Base-by-base conservation (phyloP, 2,113 vertebrate genomes). In the Vicugna pacos region DNA sequence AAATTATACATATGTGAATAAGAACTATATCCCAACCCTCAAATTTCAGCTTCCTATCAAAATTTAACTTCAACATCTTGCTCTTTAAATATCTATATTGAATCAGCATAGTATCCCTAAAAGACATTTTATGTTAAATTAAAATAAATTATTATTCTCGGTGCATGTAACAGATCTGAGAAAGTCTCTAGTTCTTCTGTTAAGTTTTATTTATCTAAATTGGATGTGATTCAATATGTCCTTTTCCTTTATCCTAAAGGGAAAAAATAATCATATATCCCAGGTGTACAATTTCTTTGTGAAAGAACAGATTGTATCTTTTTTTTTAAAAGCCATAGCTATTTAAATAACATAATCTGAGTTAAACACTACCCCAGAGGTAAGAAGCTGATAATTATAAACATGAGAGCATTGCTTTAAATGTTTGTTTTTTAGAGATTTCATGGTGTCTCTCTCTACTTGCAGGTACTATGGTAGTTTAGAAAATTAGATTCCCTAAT, bases 271-370 rank as follows among this genome's bases (percentile, higher is more conserved):
- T 89, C 80, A 96, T 94, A 32, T 88, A 80, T 97, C 94, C 89
- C 91, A 64, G 28, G 94, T 72, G 86, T 73, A 95, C 84, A 96
- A 73, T 95, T 96, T 94, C 93, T 94, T 89, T 89, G 77, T 28
- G 4, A 98, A 85, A 83, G 83, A 98, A 95, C 3, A 97, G 77
- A 97, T 96, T 96, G 93, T 65, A 10, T 35, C 24, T 94, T 60
- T 72, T 96, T 96, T 91, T 35, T 28, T 52, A 98, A 96, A 98
- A 96, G 64, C 52, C 76, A 80, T 48, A 92, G 88, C 86, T 98
- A 95, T 97, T 98, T 97, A 97, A 98, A 97, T 96, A 97, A 98
- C 89, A 96, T 97, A 97, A 96, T 98, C 80, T 97, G 83, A 98
- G 96, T 80, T 97, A 96, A 98, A 75, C 54, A 92, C 56, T 97